A percentile compares a stretch with the other conserved stretches of the same genome.
Conservation (phyloP, 2,888 invertebrate genomes). For the Branchellion lobata region DNA sequence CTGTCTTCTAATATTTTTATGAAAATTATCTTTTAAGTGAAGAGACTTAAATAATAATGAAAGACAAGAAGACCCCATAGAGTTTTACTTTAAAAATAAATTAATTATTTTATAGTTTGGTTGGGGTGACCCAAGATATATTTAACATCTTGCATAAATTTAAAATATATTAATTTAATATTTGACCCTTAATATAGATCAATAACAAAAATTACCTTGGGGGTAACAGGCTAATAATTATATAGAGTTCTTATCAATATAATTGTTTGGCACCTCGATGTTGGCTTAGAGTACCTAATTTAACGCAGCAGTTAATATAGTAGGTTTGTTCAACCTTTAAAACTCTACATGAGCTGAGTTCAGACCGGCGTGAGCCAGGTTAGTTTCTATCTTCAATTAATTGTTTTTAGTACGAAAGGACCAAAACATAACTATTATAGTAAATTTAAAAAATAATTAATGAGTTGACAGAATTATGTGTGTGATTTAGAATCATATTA, state of each 20-base stretch:
- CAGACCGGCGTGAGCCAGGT: constrained; percentile 82
- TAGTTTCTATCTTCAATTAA: constrained; percentile 73
- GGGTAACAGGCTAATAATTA: constrained; percentile 56
- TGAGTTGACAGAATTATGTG: constrained; percentile 71
- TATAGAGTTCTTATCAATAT: constrained; percentile 55
- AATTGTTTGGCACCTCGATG: constrained; percentile 70
- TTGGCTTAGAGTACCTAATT: constrained; percentile 75
- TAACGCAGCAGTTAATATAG: constrained; percentile 69
- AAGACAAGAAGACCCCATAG: constrained; percentile 53
- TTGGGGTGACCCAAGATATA: constrained; percentile 51
- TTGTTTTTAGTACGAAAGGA: constrained; percentile 78
- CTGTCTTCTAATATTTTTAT: constrained; percentile 49
- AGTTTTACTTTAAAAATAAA: constrained; percentile 48
- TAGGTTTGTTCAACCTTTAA: constrained; percentile 73
- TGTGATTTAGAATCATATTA: constrained; percentile 73
- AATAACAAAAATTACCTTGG: constrained; percentile 53
- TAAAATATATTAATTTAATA: constrained; percentile 39
- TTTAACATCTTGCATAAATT: constrained; percentile 31
- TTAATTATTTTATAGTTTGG: constrained; percentile 40
- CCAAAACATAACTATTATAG: constrained; percentile 57
- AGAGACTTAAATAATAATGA: constrained; percentile 49
- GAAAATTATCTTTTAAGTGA: constrained; percentile 51
- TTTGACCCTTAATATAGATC: constrained; percentile 45
- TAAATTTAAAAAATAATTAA: constrained; percentile 31
- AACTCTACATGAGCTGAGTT: constrained; percentile 85